Evolutionary conservation across 37 sponge, comb jelly and placozoan genomes (phyloP).

Genomic region (Beroe ovata): DNA sequence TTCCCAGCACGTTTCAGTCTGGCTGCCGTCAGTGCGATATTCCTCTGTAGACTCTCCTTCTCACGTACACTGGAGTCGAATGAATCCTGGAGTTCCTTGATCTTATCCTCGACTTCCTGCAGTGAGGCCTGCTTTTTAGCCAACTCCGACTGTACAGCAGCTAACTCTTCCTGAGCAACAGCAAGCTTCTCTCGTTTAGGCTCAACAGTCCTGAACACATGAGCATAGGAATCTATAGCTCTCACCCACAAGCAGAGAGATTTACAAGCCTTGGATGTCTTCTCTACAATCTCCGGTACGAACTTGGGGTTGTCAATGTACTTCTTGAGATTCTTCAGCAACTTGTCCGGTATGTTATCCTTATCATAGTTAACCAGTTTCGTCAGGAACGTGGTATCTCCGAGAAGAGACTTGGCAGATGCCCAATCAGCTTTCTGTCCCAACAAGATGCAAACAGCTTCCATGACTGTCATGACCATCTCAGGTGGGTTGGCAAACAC

Average conservation of each 20-base stretch:
- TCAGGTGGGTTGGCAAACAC: conserved; percentile 95
- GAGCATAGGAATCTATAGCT: conserved; percentile 89
- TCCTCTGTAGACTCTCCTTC: conserved; percentile 85
- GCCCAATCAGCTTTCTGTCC: conserved; percentile 88
- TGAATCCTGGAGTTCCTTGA: conserved; percentile 69
- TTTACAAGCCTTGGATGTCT: conserved; percentile 95
- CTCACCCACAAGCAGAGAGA: conserved; percentile 98
- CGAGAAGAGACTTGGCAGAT: conserved; percentile 83
- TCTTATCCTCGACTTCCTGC: conserved; percentile 85
- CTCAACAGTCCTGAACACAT: conserved; percentile 92
- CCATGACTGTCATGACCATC: conserved; percentile 94
- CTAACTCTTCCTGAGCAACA: conserved; percentile 82
- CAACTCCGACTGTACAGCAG: conserved; percentile 79
- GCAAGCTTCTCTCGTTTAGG: conserved; percentile 94
- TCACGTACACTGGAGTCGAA: conserved; percentile 82
- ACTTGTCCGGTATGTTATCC: conserved; percentile 91
- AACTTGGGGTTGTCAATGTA: conserved; percentile 98
- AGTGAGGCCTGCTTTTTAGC: conserved; percentile 88
- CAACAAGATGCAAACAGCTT: conserved; percentile 91
- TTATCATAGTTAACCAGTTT: conserved; percentile 91
- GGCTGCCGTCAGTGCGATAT: conserved; percentile 83
- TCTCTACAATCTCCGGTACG: conserved; percentile 87
- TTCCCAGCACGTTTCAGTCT: conserved; percentile 88
- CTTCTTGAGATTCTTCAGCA: conserved; percentile 93
- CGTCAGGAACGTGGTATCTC: conserved; percentile 86